Percentiles rank a stretch among this genome's conserved stretches.
These are phyloP conservation scores for Anabas testudineus DNA, from an alignment of 2,797 vertebrate species.

Conservation along the genomic window DNA sequence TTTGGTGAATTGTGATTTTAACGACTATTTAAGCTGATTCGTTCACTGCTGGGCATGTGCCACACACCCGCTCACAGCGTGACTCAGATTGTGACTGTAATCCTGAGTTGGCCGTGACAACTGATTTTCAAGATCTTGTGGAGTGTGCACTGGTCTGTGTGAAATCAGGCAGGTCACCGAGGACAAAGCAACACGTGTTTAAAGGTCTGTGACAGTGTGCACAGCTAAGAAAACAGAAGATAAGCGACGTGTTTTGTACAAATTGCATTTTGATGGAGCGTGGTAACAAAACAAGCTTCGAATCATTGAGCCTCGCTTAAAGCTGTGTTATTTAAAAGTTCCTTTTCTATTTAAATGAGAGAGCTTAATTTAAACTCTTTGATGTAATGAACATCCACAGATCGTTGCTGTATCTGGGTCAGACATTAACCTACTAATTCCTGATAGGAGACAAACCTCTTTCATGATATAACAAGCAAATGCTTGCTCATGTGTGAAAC, in stretches of 20 bases:
- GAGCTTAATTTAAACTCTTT: constrained; percentile 66
- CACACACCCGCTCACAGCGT: background rate
- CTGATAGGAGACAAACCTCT: constrained; percentile 73
- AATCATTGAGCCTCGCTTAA: constrained; percentile 21
- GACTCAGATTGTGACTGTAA: constrained; percentile 7
- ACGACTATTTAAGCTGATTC: background rate
- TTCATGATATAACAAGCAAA: constrained; percentile 74
- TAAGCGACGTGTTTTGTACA: constrained; percentile 1
- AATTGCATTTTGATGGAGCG: constrained; percentile 18
- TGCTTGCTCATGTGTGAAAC: constrained; percentile 64
- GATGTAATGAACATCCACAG: constrained; percentile 53
- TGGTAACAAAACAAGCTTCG: constrained; percentile 11
- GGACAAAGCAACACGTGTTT: background rate
- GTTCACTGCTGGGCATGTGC: background rate
- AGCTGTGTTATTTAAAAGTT: constrained; percentile 46
- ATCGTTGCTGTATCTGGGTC: constrained; percentile 66
- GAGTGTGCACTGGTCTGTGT: background rate
- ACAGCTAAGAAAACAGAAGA: constrained; percentile 20
- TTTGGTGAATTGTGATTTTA: background rate
- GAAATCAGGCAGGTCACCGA: constrained; percentile 6
- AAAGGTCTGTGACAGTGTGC: constrained; percentile 5
- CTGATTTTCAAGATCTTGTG: constrained; percentile 19
- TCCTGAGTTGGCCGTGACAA: background rate
- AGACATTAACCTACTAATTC: constrained; percentile 69
- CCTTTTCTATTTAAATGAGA: constrained; percentile 48